These are phyloP conservation scores for Chionoecetes opilio DNA, from an alignment of 1,140 invertebrate genomes.

Conservation along the genomic window DNA sequence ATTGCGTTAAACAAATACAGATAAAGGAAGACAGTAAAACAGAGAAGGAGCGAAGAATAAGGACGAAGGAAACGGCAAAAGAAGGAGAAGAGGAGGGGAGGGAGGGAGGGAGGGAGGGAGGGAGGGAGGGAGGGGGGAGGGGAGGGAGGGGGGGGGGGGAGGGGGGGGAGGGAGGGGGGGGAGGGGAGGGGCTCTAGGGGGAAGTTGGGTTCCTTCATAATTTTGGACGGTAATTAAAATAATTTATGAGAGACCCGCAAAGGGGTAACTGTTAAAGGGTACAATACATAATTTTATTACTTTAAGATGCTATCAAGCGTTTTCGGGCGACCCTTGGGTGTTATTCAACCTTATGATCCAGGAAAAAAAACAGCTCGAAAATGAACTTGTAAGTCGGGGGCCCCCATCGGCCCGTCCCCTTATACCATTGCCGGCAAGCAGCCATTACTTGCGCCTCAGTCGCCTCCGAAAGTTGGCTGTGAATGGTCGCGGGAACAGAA, in stretches of 20 bases:
- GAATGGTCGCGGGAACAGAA: too few species aligned
- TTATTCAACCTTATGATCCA: not conserved
- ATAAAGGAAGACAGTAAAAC: not conserved
- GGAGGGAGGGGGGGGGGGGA: not conserved
- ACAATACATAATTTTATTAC: slow-evolving; percentile 8
- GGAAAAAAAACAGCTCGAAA: not conserved
- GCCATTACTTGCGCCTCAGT: not conserved
- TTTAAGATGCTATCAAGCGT: not conserved
- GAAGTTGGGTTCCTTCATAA: not conserved
- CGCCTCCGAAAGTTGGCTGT: not conserved
- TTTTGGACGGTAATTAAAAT: not conserved
- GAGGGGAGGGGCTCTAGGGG: not conserved
- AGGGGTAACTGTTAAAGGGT: not conserved
- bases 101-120: not conserved
- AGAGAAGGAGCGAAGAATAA: not conserved
- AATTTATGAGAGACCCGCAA: not conserved
- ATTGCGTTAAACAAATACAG: not conserved
- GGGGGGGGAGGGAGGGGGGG: not conserved
- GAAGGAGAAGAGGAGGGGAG: not conserved
- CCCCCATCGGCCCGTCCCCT: not conserved
- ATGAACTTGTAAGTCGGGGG: not conserved
- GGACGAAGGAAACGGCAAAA: too few species aligned
- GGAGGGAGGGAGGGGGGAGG: not conserved
- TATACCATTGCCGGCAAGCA: not conserved
- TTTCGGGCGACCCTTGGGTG: not conserved